A percentile compares a stretch with the other conserved stretches of the same genome.
Conservation (phyloP, 1,140 invertebrate species). For the Stegodyphus dumicola region DNA sequence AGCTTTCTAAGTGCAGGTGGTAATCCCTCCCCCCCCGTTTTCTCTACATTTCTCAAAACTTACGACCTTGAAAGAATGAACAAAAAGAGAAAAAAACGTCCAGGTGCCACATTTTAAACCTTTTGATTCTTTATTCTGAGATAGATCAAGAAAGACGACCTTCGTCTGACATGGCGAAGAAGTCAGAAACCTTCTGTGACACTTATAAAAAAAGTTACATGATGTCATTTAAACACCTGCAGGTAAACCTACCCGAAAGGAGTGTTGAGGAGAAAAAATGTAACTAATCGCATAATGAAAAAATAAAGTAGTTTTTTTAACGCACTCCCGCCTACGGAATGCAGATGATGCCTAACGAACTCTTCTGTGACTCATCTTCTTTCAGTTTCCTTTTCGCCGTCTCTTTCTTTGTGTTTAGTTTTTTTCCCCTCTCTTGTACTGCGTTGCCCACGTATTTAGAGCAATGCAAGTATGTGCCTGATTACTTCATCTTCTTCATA, state of each 20-base stretch:
- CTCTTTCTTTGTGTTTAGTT: background rate
- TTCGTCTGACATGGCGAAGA: no score
- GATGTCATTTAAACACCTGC: constrained; percentile 51
- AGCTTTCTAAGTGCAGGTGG: no score
- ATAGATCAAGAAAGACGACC: no score
- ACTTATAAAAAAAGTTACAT: background rate
- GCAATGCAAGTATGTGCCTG: background rate
- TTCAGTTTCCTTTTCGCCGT: background rate
- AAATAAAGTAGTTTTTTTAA: background rate
- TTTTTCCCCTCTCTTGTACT: background rate
- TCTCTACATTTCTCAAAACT: no score
- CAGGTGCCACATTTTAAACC: no score
- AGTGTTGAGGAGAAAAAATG: constrained; percentile 25
- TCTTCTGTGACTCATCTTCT: constrained; percentile 32
- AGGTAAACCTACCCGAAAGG: background rate
- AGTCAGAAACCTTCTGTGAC: no score
- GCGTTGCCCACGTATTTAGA: background rate
- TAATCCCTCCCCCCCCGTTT: no score
- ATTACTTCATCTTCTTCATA: background rate
- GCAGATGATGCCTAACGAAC: constrained; percentile 8
- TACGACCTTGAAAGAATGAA: no score
- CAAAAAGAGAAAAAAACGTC: no score
- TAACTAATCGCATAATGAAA: background rate
- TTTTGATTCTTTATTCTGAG: no score
- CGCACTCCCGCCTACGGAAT: constrained; percentile 31